Base-by-base conservation (phyloP, 2,888 invertebrate species). In the Rhodophaea formosa region DNA sequence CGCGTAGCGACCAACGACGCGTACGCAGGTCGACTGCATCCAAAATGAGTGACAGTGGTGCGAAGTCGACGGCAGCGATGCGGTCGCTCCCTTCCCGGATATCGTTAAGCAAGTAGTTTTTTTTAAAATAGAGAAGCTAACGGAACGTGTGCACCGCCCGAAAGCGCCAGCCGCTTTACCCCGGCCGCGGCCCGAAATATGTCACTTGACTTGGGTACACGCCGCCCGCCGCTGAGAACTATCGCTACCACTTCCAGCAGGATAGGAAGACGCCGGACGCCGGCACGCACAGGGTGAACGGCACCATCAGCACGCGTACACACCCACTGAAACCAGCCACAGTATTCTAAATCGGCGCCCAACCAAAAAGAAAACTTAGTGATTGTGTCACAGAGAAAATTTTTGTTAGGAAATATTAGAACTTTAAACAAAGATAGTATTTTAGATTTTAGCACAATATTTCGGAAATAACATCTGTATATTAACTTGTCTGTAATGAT, bases 41-140 rank as follows among this genome's bases (percentile, higher is more conserved):
- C 82, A 85, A 84, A 84, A 80, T 80, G 82, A 86, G 83, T 81
- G 84, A 83, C 84, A 80, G 83, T 79, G 75, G 80, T 77, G 72
- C 70, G 70, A 69, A 62, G 72, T 68, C 67, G 74, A 77, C 79
- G 81, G 74, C 80, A 75, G 72, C 77, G 82, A 80, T 82, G 84
- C 82, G 84, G 82, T 80, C 80, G 82, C 80, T 84, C 90, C 89
- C 90, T 91, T 89, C 84, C 89, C 89, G 88, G 89, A 89, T 91
- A 90, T 86, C 86, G 86, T 77, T 77, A 77, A 83, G 78, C 81
- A 86, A 86, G 86, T 86, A 82, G 84, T 86, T 88, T 89, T 86
- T 88, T 89, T 88, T 88, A 85, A 87, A 90, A 88, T 89, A 90
- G 86, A 88, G 89, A 87, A 88, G 81, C 85, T 83, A 88, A 87